Base-by-base conservation (phyloP, 2,797 vertebrate species). In the Galaxias olidus region DNA sequence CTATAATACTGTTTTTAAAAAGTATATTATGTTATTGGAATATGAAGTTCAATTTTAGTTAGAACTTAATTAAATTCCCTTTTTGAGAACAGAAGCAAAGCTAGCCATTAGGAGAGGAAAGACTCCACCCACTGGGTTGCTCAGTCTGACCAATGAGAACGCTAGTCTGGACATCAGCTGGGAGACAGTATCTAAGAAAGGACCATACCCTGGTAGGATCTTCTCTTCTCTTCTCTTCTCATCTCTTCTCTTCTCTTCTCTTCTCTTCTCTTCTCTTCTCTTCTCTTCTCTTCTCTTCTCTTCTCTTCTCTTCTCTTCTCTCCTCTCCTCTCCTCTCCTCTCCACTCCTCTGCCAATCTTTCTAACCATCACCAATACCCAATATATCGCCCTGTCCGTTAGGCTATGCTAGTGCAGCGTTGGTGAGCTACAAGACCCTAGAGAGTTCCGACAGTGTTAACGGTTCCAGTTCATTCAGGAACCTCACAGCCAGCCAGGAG, bases 151-250 rank as follows among this genome's bases (percentile, higher is more conserved):
- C 43, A 81, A 41, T 61, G 84, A 85, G 10, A 70, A 85, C 0
- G 83, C 80, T 13, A 15, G 4, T 2, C 75, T 93, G 0, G 66
- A 78, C 44, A 91, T 79, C 9, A 87, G 84, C 74, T 93, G 92
- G 92, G 45, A 76, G 20, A 91, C 86, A 8, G 89, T 85, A 15
- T 61, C 76, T 0, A 90, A 89, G 12, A 69, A 63, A 0, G 77
- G 75, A 57, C 7, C 74, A 0, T 92, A 91, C 56, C 84, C 84
- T 60, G 92, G 91, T 93, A 81, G 68, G 30, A 9, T 30, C 15
- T 11, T 51, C 30, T 30, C 30, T 30, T 6, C 30, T 30, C 30
- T 30, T 6, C 30, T 30, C 30, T 30, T 6, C 30, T 1, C 9
- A 19, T 62, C 6, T 18, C 46, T 10, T 15, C 44, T 63, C 19